Evolutionary conservation across 2,797 vertebrate genomes (phyloP).

Genomic region (Menidia menidia): DNA sequence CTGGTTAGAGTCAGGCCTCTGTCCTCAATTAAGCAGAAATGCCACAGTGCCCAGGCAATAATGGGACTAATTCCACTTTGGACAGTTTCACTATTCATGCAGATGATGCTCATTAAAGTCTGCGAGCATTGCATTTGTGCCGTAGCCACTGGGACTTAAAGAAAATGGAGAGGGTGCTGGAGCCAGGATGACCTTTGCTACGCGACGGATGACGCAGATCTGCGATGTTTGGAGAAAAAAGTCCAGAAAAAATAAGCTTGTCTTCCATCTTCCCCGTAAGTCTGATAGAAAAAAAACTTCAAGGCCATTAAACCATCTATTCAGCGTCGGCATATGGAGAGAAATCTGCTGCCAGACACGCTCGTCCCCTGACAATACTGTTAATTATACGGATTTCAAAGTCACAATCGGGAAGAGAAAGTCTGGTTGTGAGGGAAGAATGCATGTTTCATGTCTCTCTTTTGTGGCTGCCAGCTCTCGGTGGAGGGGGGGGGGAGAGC

Average conservation of each 20-base stretch:
- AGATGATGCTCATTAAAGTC: slow-evolving; percentile 13
- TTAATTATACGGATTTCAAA: slow-evolving; percentile 77
- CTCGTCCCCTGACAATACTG: slow-evolving; percentile 59
- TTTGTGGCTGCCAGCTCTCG: slow-evolving; percentile 60
- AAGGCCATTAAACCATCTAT: slow-evolving; percentile 59
- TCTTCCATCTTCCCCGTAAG: slow-evolving; percentile 25
- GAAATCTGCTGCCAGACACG: slow-evolving; percentile 57
- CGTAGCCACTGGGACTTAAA: slow-evolving; percentile 1
- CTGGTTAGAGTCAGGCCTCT: neutral
- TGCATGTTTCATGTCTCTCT: slow-evolving; percentile 66
- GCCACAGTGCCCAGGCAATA: neutral
- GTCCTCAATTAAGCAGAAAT: slow-evolving; percentile 8
- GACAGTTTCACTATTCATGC: slow-evolving; percentile 10
- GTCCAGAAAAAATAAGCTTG: neutral
- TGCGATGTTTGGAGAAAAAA: neutral
- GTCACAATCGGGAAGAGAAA: slow-evolving; percentile 54
- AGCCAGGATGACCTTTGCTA: slow-evolving; percentile 16
- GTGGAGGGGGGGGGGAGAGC: slow-evolving; percentile 36
- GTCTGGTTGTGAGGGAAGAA: slow-evolving; percentile 60
- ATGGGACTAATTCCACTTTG: slow-evolving; percentile 9
- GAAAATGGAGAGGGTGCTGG: slow-evolving; percentile 11
- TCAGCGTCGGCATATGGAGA: slow-evolving; percentile 64
- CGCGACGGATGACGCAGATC: slow-evolving; percentile 17
- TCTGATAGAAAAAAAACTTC: slow-evolving; percentile 42
- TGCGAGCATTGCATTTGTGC: neutral